phyloP scores from a whole-genome alignment of 2,797 vertebrate species.

The Pangasius macronema region DNA sequence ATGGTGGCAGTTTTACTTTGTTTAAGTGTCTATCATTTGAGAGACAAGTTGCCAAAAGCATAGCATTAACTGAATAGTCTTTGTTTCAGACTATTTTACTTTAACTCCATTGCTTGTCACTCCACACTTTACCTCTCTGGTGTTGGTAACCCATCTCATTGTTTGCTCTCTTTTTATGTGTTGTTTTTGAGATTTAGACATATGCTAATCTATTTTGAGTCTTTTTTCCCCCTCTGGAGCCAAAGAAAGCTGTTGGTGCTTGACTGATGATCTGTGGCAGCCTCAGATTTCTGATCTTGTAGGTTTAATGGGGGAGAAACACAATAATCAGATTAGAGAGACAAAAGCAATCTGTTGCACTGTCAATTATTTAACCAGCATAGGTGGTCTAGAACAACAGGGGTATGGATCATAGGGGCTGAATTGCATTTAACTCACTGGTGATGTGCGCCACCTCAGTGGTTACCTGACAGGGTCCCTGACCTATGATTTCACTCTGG shows the following conservation, averaged over 20 bases:
- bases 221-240: constrained; percentile 26
- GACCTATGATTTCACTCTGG: constrained; percentile 62
- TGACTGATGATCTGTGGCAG: constrained; percentile 53
- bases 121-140: constrained; percentile 26
- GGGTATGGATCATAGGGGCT: constrained; percentile 47
- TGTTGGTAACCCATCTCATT: constrained; percentile 37
- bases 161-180: constrained; percentile 37
- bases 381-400: constrained; percentile 52
- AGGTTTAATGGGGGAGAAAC: constrained; percentile 56
- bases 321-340: constrained; percentile 59
- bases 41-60: constrained; percentile 39
- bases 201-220: constrained; percentile 45
- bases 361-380: constrained; percentile 58
- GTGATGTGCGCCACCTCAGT: constrained; percentile 39
- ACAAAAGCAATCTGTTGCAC: constrained; percentile 62
- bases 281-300: constrained; percentile 46
- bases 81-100: constrained; percentile 44
- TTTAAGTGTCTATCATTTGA: constrained; percentile 32
- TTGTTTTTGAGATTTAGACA: constrained; percentile 37
- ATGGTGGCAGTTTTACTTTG: constrained; percentile 36
- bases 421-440: constrained; percentile 55
- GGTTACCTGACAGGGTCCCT: constrained; percentile 58
- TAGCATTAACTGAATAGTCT: constrained; percentile 47
- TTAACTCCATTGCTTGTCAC: constrained; percentile 41
- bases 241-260: constrained; percentile 36